Conservation (phyloP, 2,113 vertebrate species). For the Mystacornis crossleyi region DNA sequence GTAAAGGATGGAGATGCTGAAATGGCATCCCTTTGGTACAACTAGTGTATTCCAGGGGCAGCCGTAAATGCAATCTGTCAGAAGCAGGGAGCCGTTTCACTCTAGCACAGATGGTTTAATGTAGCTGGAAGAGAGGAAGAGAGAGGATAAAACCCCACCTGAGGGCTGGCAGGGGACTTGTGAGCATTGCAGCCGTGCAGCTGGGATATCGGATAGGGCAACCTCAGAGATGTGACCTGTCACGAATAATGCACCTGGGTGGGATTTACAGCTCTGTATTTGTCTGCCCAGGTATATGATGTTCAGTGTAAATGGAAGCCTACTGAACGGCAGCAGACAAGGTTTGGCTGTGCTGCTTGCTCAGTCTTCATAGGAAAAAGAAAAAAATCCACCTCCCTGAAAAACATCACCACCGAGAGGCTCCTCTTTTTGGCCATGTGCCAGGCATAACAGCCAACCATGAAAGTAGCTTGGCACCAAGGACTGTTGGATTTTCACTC, state of each 20-base stretch:
- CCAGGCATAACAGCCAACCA: constrained; percentile 12
- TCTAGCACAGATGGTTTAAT: constrained; percentile 7
- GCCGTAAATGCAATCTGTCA: not conserved
- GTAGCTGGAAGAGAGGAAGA: not conserved
- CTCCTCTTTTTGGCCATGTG: not conserved
- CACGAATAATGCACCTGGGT: not conserved
- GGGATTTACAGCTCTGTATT: not conserved
- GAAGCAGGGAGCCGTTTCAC: not conserved
- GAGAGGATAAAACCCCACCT: not conserved
- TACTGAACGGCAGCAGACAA: not conserved
- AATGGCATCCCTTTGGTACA: constrained; percentile 8
- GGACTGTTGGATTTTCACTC: not conserved
- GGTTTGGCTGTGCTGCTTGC: not conserved
- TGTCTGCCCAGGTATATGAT: not conserved
- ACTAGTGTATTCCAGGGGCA: not conserved
- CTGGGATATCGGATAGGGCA: not conserved
- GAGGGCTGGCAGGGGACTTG: not conserved
- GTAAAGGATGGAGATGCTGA: not conserved
- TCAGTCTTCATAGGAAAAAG: not conserved
- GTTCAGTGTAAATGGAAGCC: not conserved
- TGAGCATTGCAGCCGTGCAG: not conserved
- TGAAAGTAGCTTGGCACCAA: constrained; percentile 35
- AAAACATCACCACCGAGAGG: not conserved
- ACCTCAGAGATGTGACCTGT: not conserved
- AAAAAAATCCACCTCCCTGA: not conserved